Percentiles rank a stretch among this genome's conserved stretches.
Conservation (phyloP, 2,888 invertebrate genomes). For the Pediacus dermestoides region DNA sequence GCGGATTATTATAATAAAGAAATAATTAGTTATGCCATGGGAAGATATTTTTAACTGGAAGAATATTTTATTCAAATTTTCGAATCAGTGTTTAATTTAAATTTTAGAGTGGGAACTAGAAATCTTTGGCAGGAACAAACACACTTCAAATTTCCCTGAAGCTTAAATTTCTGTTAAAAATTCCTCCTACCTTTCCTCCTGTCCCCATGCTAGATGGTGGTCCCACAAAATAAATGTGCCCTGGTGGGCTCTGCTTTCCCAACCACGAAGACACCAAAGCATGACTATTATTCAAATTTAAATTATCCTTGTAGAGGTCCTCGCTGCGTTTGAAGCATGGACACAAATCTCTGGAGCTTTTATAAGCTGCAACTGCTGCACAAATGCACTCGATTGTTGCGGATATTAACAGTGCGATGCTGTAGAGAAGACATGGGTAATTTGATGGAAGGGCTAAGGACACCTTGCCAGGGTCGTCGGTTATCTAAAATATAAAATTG, state of each 20-base stretch:
- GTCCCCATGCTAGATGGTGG: constrained; percentile 36
- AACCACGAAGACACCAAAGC: constrained; percentile 58
- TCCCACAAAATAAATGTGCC: constrained; percentile 37
- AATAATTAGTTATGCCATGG: no score
- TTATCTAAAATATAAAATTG: no score
- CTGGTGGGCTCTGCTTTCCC: constrained; percentile 47
- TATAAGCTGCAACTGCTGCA: constrained; percentile 54
- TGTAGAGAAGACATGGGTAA: constrained; percentile 58
- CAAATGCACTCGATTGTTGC: constrained; percentile 55
- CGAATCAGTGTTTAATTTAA: no score
- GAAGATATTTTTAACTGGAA: no score
- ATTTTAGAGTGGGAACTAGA: no score
- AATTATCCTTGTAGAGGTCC: constrained; percentile 25
- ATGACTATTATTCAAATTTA: constrained; percentile 51
- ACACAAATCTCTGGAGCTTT: constrained; percentile 55
- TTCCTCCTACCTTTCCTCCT: constrained; percentile 35
- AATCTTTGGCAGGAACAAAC: no score
- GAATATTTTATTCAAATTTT: no score
- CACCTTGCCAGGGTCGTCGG: constrained; percentile 20
- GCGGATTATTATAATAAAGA: no score
- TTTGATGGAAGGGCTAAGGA: constrained; percentile 48
- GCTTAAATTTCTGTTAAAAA: no score
- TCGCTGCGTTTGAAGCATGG: constrained; percentile 54
- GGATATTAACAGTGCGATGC: constrained; percentile 60
- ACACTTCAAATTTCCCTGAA: no score